Evolutionary conservation across 2,113 vertebrate genomes (phyloP), one percentile per base, ranked within the genome.

Genomic region (Psilopogon haemacephalus): DNA sequence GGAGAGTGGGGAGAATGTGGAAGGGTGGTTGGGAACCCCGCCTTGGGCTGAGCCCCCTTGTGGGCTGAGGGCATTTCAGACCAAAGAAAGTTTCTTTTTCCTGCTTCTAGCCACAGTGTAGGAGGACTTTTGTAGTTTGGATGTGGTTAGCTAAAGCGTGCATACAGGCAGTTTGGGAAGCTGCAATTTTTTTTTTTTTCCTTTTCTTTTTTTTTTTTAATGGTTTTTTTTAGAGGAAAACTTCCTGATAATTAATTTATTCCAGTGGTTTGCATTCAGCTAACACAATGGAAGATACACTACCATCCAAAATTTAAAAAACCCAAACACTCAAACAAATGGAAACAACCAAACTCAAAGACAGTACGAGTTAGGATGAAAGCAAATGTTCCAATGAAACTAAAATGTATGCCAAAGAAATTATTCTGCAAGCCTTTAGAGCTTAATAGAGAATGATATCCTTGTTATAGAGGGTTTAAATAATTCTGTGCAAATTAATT

Each of bases 151-250:
- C 9, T 80, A 72, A 71, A 55, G 1, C 6, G 8, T 52, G 55
- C 18, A 10, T 18, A 19, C 14, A 56, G 14, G 15, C 60, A 8
- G 2, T 73, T 84, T 52, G 12, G 27, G 33, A 64, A 80, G 6
- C 0, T 46, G 1, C 2, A 69, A 1, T 17, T 0, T 1, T 33
- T 28, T 60, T 28, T 40, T 55, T 35, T 1, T 46, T 35, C 52
- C 32, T 12, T 27, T 3, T 18, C n/a, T n/a, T n/a, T n/a, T 1
- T 46, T 35, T 59, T 37, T 12, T 27, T 3, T 18, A 30, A 33
- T 21, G 5, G 2, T 24, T 86, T 69, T 48, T 27, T 73, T 65
- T 62, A 11, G 24, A 86, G 26, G 12, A 56, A 72, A 12, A 21
- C 18, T 44, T 72, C 26, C 8, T 84, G 26, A 86, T 81, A 76